Base-by-base conservation (phyloP, 2,113 vertebrate genomes). In the Regulus satrapa region DNA sequence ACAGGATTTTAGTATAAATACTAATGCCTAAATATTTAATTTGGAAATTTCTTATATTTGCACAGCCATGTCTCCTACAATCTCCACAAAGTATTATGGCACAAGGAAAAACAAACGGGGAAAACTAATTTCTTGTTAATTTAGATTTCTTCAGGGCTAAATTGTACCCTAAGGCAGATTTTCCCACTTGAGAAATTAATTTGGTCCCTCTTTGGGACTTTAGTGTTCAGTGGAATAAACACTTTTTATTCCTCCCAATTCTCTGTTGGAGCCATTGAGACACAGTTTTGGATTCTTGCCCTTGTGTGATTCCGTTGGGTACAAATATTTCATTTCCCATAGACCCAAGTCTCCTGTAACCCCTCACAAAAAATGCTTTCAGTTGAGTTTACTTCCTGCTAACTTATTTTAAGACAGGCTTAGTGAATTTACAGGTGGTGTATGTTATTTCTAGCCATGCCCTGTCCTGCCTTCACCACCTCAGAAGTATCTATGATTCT, bases 101-200 rank as follows among this genome's bases (percentile, higher is more conserved):
- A 46, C 32, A 18, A 45, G 34, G 46, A 19, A 51, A 92, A 96
- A 59, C 63, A 75, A 73, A 49, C 25, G 71, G 23, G 75, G 28
- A 23, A 32, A 36, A 34, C 34, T 87, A 36, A 63, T 72, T 94
- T 71, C 79, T 81, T 79, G 32, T 78, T 89, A 68, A 78, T 87
- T 91, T 71, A 6, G 64, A 31, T 86, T 83, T 93, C 68, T 85
- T 68, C 32, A 67, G 26, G 66, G 23, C 52, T 91, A 52, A 92
- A 72, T 94, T 91, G 49, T 79, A 87, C 91, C 93, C 63, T 79
- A 26, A 75, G 74, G 87, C 69, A 88, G 62, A 45, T 79, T 92
- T 68, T 87, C 87, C 87, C 81, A n/a, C 29, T 6, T 6, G 81
- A 76, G 17, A 87, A 78, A 89, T 91, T 96, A 0, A 78, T 78